Conservation (phyloP, 2,888 invertebrate species). For the Acutogordius australiensis region DNA sequence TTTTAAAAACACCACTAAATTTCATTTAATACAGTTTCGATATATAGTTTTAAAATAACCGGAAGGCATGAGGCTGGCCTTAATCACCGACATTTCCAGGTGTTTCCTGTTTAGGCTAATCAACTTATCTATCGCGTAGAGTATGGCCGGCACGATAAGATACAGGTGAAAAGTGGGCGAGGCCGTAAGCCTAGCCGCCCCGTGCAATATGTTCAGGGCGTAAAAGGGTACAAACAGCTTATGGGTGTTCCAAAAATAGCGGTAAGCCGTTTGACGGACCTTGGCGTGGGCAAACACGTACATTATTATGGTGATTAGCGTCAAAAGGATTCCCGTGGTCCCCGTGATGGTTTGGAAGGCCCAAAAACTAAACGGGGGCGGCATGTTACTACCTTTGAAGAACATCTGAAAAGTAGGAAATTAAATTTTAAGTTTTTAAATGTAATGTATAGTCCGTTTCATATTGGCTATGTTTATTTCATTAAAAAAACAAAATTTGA, state of each 20-base stretch:
- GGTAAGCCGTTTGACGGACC: constrained; percentile 37
- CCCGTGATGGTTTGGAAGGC: constrained; percentile 74
- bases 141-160: constrained; percentile 36
- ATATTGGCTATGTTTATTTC: too few species aligned
- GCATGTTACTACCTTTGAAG: neutral
- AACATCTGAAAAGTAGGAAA: too few species aligned
- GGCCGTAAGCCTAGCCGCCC: constrained; percentile 48
- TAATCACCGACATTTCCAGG: constrained; percentile 62
- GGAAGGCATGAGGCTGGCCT: constrained; percentile 67
- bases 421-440: too few species aligned
- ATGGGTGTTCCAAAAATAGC: constrained; percentile 78
- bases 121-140: constrained; percentile 65
- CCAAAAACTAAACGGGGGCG: constrained; percentile 63
- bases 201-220: constrained; percentile 54
- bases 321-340: constrained; percentile 41
- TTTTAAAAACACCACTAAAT: neutral
- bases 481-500: neutral
- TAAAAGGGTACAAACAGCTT: constrained; percentile 58
- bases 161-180: constrained; percentile 7
- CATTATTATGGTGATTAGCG: constrained; percentile 65
- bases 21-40: neutral
- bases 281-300: constrained; percentile 73
- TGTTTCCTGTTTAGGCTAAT: constrained; percentile 63
- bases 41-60: constrained; percentile 16
- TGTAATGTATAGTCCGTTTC: too few species aligned